Percentiles rank a stretch among this genome's conserved stretches.
Conservation (phyloP, 2,797 vertebrate genomes). For the Odontamblyopus lacepedii region DNA sequence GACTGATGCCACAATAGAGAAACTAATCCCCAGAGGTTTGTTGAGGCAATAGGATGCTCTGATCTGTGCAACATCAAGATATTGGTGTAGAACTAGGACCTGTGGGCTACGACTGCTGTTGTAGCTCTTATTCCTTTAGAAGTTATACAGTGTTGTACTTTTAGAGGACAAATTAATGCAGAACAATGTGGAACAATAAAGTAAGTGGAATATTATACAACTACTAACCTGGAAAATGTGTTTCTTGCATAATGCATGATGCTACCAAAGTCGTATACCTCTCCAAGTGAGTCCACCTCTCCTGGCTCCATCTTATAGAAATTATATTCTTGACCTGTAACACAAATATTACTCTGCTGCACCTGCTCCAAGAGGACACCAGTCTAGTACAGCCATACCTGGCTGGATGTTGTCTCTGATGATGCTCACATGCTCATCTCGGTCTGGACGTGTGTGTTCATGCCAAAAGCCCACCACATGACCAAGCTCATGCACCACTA, state of each 20-base stretch:
- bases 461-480: constrained; percentile 98
- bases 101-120: neutral
- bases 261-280: constrained; percentile 94
- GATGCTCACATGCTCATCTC: constrained; percentile 92
- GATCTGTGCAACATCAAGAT: neutral
- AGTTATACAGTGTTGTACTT: neutral
- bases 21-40: constrained; percentile 37
- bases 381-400: constrained; percentile 69
- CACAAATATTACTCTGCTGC: neutral
- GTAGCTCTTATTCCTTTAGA: neutral
- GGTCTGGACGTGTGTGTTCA: constrained; percentile 91
- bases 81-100: neutral
- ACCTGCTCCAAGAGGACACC: neutral
- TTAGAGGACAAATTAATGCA: neutral
- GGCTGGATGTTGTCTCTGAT: constrained; percentile 94
- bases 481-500: constrained; percentile 94
- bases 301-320: constrained; percentile 96
- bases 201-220: neutral
- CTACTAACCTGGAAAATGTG: constrained; percentile 89
- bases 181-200: neutral
- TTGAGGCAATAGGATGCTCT: constrained; percentile 21
- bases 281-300: constrained; percentile 92
- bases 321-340: constrained; percentile 94
- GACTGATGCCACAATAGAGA: constrained; percentile 45
- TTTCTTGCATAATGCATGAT: constrained; percentile 98